Evolutionary conservation across 2,113 vertebrate species (phyloP).

Genomic region (Poecilia latipinna): DNA sequence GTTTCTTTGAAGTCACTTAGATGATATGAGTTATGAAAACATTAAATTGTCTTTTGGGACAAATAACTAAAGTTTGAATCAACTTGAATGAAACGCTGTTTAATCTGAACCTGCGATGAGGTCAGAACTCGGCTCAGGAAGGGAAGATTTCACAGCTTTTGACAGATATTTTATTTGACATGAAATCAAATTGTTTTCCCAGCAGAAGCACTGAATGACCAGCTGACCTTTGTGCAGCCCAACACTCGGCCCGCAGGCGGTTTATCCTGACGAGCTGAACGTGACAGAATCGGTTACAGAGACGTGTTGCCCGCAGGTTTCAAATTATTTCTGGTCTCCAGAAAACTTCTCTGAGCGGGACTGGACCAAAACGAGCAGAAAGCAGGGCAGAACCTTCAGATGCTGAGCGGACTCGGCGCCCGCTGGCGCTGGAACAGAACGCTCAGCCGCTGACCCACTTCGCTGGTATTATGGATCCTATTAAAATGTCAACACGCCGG

Average conservation of each 20-base stretch:
- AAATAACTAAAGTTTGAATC: too few relatives aligned
- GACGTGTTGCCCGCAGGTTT: background rate
- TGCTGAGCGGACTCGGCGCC: constrained; percentile 28
- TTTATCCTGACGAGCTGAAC: background rate
- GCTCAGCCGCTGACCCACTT: constrained; percentile 65
- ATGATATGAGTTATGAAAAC: too few relatives aligned
- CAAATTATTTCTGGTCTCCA: background rate
- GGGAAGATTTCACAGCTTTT: background rate
- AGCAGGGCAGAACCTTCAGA: constrained; percentile 24
- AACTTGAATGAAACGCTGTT: too few relatives aligned
- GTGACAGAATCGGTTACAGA: background rate
- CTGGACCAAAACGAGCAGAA: background rate
- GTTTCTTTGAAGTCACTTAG: too few relatives aligned
- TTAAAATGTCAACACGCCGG: constrained; percentile 64
- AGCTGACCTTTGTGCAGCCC: background rate
- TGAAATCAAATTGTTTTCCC: background rate
- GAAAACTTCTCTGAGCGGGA: background rate
- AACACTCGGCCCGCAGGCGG: background rate
- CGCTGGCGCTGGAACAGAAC: constrained; percentile 50
- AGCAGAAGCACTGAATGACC: background rate
- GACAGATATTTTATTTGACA: background rate
- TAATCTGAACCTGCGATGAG: background rate
- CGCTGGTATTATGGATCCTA: constrained; percentile 65
- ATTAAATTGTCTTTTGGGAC: too few relatives aligned
- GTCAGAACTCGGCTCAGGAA: background rate